phyloP scores from a whole-genome alignment of 37 sponge, comb jelly and placozoan genomes.

The Corticium candelabrum region DNA sequence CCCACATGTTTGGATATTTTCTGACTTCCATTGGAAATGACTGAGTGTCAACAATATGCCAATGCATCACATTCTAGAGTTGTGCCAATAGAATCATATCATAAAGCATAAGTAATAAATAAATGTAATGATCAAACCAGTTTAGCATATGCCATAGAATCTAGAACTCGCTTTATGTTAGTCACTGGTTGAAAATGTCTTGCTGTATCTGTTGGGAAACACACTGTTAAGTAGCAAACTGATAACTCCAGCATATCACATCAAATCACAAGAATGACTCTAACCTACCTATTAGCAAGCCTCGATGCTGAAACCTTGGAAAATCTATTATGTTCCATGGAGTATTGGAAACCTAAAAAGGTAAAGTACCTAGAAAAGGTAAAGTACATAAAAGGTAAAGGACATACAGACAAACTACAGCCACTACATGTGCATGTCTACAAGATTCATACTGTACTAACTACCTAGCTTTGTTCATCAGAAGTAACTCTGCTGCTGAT shows the following conservation, averaged over 20 bases:
- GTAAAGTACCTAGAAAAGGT: too few relatives aligned
- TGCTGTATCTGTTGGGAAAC: conserved; percentile 28
- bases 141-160: conserved; percentile 13
- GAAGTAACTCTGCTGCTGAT: too few relatives aligned
- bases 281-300: conserved; percentile 26
- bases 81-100: conserved; percentile 22
- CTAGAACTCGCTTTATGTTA: conserved; percentile 21
- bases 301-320: conserved; percentile 54
- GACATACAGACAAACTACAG: too few relatives aligned
- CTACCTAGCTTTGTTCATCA: too few relatives aligned
- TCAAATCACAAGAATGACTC: background rate
- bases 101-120: too few relatives aligned
- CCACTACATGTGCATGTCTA: too few relatives aligned
- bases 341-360: conserved; percentile 10
- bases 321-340: conserved; percentile 15
- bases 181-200: conserved; percentile 40
- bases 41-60: conserved; percentile 73
- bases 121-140: background rate
- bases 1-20: conserved; percentile 24
- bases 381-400: too few relatives aligned
- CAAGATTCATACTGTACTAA: too few relatives aligned
- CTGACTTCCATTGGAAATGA: conserved; percentile 46
- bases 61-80: conserved; percentile 68
- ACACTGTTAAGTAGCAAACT: background rate
- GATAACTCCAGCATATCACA: too few relatives aligned